Percentiles rank a stretch among this genome's conserved stretches.
Evolutionary conservation across 2,113 vertebrate species (phyloP).

Genomic region (Tursiops truncatus): DNA sequence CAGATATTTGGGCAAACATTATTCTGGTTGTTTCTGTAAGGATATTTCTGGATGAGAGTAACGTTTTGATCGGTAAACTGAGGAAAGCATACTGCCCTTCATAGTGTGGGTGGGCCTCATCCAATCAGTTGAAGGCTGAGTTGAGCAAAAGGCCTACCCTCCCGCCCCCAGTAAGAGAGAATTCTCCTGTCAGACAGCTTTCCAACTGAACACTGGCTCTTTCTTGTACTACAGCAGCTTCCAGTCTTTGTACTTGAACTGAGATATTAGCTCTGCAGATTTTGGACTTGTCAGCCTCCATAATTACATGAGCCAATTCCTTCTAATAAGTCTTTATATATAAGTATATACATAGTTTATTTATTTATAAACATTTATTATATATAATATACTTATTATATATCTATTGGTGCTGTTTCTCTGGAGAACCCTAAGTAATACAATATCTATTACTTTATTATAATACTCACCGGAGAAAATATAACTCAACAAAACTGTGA

Average conservation of each 20-base stretch:
- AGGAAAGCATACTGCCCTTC: background rate
- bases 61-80: background rate
- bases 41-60: background rate
- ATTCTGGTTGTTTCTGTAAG: background rate
- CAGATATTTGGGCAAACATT: background rate
- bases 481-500: background rate
- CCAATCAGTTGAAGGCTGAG: background rate
- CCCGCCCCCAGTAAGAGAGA: background rate
- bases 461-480: background rate
- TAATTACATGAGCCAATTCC: background rate
- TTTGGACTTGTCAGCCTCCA: background rate
- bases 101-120: background rate
- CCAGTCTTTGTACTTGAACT: background rate
- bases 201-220: background rate
- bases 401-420: background rate
- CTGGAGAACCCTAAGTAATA: background rate
- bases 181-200: background rate
- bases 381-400: background rate
- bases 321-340: background rate
- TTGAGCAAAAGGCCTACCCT: background rate
- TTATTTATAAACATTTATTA: background rate
- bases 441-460: background rate
- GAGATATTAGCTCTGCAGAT: background rate
- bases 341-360: background rate
- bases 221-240: background rate